Conservation (phyloP, 2,113 vertebrate species). For the Phylloscopus whistleri region DNA sequence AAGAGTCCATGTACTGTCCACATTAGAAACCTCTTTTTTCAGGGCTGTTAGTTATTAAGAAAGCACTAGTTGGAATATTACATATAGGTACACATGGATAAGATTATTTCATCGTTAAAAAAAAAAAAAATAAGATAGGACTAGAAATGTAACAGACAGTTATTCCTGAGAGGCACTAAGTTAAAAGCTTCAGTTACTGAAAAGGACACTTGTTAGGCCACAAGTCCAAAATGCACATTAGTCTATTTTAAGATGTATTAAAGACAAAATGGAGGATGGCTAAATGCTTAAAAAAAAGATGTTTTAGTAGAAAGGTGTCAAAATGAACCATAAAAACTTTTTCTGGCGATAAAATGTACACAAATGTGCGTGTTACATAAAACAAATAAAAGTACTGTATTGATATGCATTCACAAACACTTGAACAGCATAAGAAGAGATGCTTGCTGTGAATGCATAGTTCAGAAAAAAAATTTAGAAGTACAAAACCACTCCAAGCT, state of each 20-base stretch:
- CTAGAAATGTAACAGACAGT: neutral
- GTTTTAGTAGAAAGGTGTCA: neutral
- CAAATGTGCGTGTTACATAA: neutral
- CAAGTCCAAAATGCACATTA: neutral
- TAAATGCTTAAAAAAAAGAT: neutral
- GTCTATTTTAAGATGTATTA: neutral
- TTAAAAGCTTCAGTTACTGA: neutral
- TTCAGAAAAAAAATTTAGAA: neutral
- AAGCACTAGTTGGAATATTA: neutral
- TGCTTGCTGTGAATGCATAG: constrained; percentile 38
- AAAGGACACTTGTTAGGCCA: constrained; percentile 2
- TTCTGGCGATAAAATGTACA: neutral
- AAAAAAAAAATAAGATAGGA: neutral
- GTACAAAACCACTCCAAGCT: constrained; percentile 52
- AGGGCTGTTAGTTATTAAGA: neutral
- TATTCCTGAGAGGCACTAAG: neutral
- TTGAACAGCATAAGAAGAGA: constrained; percentile 4
- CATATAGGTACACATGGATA: neutral
- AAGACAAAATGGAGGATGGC: neutral
- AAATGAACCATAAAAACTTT: neutral
- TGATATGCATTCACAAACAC: constrained; percentile 4
- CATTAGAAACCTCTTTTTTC: neutral
- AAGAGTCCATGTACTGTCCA: neutral
- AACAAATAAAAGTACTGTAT: neutral
- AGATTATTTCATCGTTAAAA: neutral